Base-by-base conservation (phyloP, 2,888 invertebrate species). In the Onthophagus sagittarius region DNA sequence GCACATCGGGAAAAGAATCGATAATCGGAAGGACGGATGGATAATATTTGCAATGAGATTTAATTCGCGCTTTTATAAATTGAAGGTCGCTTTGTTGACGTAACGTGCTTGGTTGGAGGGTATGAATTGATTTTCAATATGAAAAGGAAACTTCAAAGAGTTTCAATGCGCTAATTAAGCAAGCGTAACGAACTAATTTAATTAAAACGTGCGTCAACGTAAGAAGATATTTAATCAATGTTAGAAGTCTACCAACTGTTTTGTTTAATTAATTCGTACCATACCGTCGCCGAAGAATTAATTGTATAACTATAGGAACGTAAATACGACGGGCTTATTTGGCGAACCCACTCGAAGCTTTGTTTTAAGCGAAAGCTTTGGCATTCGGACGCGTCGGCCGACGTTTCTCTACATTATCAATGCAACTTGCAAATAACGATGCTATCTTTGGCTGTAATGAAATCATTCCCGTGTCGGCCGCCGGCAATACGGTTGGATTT, bases 391-490 rank as follows among this genome's bases (percentile, higher is more conserved):
- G 39, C 39, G 39, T 53, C 39, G 39, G 39, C 39, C 39, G 7
- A 7, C 39, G 39, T 53, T 31, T 14, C 9, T 23, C 15, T 7
- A 32, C 67, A 67, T 67, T 67, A 67, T 67, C 67, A 73, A 70
- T 70, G 63, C 70, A 64, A 63, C 71, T 73, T 23, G 63, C 53
- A 72, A 72, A 33, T 62, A 63, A 62, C 64, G 53, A 70, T 67
- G 39, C 70, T 33, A 62, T 70, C 70, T 69, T 72, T 39, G 33
- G 62, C n/a, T 63, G 65, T 72, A 70, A 73, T 73, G 65, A 70
- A 73, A 73, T 73, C 65, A 70, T 33, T 73, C 33, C 31, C 7
- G 69, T 11, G 69, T 69, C n/a, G 62, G 69, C 72, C 63, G 14
- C 69, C 23, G 70, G 67, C 67, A 62, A 67, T 67, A 67, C 67